Percentiles rank a stretch among this genome's conserved stretches.
phyloP scores from a whole-genome alignment of 1,140 invertebrate genomes.

The Drosophila watanabei region DNA sequence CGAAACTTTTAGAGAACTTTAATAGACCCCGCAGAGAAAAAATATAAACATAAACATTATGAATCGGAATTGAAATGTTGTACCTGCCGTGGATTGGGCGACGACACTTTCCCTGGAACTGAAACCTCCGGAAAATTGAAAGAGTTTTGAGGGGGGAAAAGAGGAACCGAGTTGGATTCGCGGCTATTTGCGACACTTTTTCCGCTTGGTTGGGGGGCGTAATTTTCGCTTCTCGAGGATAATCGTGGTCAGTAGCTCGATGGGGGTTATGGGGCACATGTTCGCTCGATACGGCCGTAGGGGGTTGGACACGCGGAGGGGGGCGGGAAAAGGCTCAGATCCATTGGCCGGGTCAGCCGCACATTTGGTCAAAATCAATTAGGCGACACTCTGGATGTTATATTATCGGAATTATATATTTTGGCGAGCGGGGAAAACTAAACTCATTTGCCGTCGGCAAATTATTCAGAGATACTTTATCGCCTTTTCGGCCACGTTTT shows the following conservation, averaged over 20 bases:
- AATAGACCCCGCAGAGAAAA: conserved; percentile 14
- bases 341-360: conserved; percentile 47
- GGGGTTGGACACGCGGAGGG: conserved; percentile 35
- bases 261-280: conserved; percentile 77
- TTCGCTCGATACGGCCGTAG: conserved; percentile 57
- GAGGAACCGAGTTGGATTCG: neutral
- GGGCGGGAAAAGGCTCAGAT: conserved; percentile 35
- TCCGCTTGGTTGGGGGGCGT: conserved; percentile 75
- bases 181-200: conserved; percentile 80
- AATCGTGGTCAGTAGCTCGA: conserved; percentile 72
- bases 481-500: conserved; percentile 38
- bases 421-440: neutral
- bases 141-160: conserved; percentile 13
- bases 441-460: conserved; percentile 52
- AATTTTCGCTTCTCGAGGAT: conserved; percentile 81
- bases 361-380: conserved; percentile 35
- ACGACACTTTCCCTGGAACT: conserved; percentile 40
- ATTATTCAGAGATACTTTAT: conserved; percentile 21
- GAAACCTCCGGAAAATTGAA: conserved; percentile 33
- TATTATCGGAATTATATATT: neutral
- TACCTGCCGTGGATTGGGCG: conserved; percentile 32
- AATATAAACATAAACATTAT: conserved; percentile 3
- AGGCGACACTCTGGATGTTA: conserved; percentile 12
- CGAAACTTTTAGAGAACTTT: conserved; percentile 33
- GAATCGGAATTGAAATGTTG: neutral